phyloP scores from a whole-genome alignment of 2,113 vertebrate species.

The Dromaius novaehollandiae region DNA sequence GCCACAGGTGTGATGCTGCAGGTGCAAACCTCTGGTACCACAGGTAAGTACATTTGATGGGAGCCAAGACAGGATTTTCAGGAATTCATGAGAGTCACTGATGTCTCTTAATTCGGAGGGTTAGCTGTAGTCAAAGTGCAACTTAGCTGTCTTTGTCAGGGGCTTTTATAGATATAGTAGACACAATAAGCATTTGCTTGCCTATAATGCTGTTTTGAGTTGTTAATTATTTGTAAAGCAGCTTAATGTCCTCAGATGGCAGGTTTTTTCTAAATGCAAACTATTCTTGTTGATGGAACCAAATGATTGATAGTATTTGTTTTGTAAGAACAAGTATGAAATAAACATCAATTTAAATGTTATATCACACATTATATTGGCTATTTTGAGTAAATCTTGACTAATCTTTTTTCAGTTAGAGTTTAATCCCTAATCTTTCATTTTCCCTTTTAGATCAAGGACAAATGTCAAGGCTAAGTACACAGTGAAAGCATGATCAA shows the following conservation, averaged over 20 bases:
- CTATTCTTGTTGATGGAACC: background rate
- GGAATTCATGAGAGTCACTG: background rate
- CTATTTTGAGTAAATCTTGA: conserved; percentile 26
- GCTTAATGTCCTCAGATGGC: background rate
- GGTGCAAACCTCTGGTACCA: background rate
- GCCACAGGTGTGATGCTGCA: background rate
- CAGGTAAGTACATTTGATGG: background rate
- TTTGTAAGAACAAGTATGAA: background rate
- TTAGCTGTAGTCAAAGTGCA: background rate
- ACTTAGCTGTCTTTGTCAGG: background rate
- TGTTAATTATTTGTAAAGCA: background rate
- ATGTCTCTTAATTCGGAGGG: background rate
- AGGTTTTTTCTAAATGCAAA: background rate
- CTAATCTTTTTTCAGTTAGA: conserved; percentile 28
- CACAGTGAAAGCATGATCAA: conserved; percentile 54
- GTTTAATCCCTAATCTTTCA: conserved; percentile 63
- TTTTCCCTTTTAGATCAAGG: conserved; percentile 63
- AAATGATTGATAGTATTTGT: background rate
- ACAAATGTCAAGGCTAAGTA: conserved; percentile 67
- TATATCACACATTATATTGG: background rate
- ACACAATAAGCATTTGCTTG: background rate
- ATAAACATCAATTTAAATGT: background rate
- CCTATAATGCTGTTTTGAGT: background rate
- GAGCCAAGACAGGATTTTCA: background rate
- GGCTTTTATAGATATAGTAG: background rate